These are phyloP conservation scores for Nilaparvata lugens DNA, from an alignment of 1,140 invertebrate species.

Conservation along the genomic window DNA sequence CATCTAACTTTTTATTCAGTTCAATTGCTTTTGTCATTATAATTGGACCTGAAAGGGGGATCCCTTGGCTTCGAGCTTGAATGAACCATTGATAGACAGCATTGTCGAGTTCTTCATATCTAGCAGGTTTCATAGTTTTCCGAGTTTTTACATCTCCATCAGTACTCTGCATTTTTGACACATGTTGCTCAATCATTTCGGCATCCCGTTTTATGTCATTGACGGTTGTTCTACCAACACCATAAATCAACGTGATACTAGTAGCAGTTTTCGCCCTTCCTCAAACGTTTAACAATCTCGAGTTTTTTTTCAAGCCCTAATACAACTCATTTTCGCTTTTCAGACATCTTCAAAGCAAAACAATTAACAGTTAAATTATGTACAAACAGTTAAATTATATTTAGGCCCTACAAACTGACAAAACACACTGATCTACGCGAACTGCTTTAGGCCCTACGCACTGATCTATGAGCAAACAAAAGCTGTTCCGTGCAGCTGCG, in stretches of 20 bases:
- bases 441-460: too few relatives aligned
- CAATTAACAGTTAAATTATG: too few relatives aligned
- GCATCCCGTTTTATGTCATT: conserved; percentile 18
- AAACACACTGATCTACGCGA: too few relatives aligned
- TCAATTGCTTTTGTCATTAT: conserved; percentile 23
- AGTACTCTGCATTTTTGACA: conserved; percentile 10
- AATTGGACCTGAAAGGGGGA: conserved; percentile 22
- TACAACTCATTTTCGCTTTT: neutral
- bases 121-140: conserved; percentile 16
- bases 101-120: conserved; percentile 19
- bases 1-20: conserved; percentile 20
- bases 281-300: conserved; percentile 16
- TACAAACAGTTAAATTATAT: too few relatives aligned
- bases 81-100: conserved; percentile 22
- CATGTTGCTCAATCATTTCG: conserved; percentile 14
- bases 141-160: conserved; percentile 7
- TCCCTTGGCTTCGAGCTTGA: conserved; percentile 20
- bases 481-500: too few relatives aligned
- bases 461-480: too few relatives aligned
- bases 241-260: conserved; percentile 10
- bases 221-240: conserved; percentile 20
- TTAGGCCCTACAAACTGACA: too few relatives aligned
- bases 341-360: neutral
- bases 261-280: conserved; percentile 18
- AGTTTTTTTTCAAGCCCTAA: conserved; percentile 13